phyloP scores from a whole-genome alignment of 2,113 vertebrate species.

The Mus musculus region DNA sequence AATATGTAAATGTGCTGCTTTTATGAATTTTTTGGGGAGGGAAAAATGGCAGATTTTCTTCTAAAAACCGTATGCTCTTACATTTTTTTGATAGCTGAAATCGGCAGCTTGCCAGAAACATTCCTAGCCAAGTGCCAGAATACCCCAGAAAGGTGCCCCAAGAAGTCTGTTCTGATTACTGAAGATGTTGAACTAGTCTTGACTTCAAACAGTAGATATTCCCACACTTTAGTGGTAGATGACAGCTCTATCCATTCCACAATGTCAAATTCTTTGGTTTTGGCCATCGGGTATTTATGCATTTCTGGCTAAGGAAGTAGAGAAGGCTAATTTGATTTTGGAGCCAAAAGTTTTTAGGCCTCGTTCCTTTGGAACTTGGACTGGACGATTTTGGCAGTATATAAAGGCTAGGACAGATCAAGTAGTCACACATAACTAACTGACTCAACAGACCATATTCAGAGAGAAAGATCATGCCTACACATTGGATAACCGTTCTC shows the following conservation, averaged over 20 bases:
- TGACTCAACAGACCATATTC: slow-evolving; percentile 80
- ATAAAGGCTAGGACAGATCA: slow-evolving; percentile 86
- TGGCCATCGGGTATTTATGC: slow-evolving; percentile 78
- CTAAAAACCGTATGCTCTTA: slow-evolving; percentile 70
- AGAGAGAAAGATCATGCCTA: slow-evolving; percentile 84
- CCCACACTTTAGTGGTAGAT: slow-evolving; percentile 79
- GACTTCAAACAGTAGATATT: slow-evolving; percentile 76
- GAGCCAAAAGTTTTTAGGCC: slow-evolving; percentile 87
- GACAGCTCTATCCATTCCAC: slow-evolving; percentile 82
- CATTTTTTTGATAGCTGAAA: slow-evolving; percentile 69
- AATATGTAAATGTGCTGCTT: slow-evolving; percentile 66
- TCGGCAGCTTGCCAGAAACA: slow-evolving; percentile 59
- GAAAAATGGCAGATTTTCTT: slow-evolving; percentile 68
- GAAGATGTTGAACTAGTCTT: slow-evolving; percentile 69
- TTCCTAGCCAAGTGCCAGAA: slow-evolving; percentile 62
- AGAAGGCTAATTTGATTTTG: slow-evolving; percentile 83
- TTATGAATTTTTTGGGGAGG: slow-evolving; percentile 68
- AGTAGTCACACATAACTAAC: slow-evolving; percentile 84
- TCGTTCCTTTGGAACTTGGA: slow-evolving; percentile 84
- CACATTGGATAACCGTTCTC: slow-evolving; percentile 74
- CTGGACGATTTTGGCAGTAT: slow-evolving; percentile 81
- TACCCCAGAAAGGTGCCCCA: slow-evolving; percentile 73
- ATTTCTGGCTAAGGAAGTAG: slow-evolving; percentile 81
- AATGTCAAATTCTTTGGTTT: slow-evolving; percentile 82
- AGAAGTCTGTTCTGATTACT: slow-evolving; percentile 73